These are phyloP conservation scores for Dorcus parallelipipedus DNA, from an alignment of 2,888 invertebrate species.

Conservation along the genomic window DNA sequence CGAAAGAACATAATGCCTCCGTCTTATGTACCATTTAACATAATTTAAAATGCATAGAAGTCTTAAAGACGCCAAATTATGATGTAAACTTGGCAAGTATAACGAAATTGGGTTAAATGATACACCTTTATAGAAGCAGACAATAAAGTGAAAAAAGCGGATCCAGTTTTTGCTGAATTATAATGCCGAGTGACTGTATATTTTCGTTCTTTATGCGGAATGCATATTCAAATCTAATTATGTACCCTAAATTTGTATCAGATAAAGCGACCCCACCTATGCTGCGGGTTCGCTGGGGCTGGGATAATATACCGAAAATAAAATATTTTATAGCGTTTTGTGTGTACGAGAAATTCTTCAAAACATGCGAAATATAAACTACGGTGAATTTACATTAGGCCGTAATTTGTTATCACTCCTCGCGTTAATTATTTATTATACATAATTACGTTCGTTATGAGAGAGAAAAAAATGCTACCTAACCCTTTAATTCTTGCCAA, in stretches of 20 bases:
- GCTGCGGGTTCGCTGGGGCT: constrained; percentile 35
- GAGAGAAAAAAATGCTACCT: too few species aligned
- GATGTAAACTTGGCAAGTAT: not conserved
- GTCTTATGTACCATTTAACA: constrained; percentile 35
- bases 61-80: constrained; percentile 2
- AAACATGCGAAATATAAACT: constrained; percentile 7
- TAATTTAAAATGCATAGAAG: constrained; percentile 31
- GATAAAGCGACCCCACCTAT: constrained; percentile 35
- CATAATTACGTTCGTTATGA: too few species aligned
- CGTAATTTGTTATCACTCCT: too few species aligned
- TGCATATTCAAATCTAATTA: constrained; percentile 23
- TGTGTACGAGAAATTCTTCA: constrained; percentile 2
- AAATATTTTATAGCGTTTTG: constrained; percentile 7
- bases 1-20: constrained; percentile 27
- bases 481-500: too few species aligned
- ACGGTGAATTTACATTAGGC: not conserved
- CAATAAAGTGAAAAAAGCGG: not conserved
- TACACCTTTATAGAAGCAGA: constrained; percentile 2
- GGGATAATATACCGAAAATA: constrained; percentile 12
- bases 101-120: not conserved
- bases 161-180: not conserved
- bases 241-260: constrained; percentile 34
- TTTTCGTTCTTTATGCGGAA: constrained; percentile 17
- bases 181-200: not conserved
- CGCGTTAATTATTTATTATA: too few species aligned